Percentiles rank a stretch among this genome's conserved stretches.
Evolutionary conservation across 2,113 vertebrate species (phyloP).

Genomic region (Murina feae): DNA sequence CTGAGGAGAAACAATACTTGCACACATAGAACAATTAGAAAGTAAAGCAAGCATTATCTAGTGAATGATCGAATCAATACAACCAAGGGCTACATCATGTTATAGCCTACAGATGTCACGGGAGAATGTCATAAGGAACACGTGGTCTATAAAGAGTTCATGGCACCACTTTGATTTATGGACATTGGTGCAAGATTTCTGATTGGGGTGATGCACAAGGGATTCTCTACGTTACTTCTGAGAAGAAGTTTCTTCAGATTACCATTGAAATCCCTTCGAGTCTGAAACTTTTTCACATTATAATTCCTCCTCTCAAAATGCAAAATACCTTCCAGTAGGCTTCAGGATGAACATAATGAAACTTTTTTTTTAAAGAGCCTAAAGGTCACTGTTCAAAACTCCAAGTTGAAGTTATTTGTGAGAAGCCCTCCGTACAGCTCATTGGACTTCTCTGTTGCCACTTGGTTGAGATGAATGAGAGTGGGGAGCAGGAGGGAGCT

Average conservation of each 20-base stretch:
- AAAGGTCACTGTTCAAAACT: neutral
- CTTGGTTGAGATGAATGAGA: neutral
- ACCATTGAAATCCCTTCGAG: neutral
- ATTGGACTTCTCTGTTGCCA: neutral
- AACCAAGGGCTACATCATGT: neutral
- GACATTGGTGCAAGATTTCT: neutral
- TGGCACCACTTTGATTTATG: neutral
- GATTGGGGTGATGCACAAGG: accelerated
- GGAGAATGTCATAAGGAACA: neutral
- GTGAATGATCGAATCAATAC: neutral
- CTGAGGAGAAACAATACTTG: neutral
- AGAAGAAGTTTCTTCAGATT: neutral
- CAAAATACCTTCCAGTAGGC: neutral
- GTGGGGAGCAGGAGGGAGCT: neutral
- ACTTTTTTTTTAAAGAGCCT: neutral
- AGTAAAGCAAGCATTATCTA: neutral
- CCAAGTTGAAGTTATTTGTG: neutral
- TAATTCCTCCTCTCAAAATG: constrained; percentile 17
- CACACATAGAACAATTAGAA: neutral
- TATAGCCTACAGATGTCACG: neutral
- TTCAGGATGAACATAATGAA: neutral
- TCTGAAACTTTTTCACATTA: neutral
- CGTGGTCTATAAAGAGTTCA: neutral
- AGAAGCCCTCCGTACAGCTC: neutral
- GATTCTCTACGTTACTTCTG: neutral